Conservation (phyloP, 2,113 vertebrate genomes). For the Hippopotamus amphibius region DNA sequence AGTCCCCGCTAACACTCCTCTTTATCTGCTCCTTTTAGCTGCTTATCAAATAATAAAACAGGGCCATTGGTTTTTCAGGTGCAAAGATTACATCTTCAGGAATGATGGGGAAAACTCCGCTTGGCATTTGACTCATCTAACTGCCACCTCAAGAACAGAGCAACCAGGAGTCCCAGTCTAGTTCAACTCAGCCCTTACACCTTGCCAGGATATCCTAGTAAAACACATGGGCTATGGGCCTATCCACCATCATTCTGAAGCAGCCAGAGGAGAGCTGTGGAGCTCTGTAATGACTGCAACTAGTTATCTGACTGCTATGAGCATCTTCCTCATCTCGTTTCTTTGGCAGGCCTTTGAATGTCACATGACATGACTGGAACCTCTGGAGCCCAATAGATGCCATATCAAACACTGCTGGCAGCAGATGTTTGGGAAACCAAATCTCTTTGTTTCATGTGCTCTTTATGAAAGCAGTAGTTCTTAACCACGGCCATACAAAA, state of each 20-base stretch:
- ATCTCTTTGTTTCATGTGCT: neutral
- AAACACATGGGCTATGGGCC: neutral
- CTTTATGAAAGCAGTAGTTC: neutral
- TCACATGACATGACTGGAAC: conserved; percentile 17
- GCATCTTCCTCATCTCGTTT: conserved; percentile 10
- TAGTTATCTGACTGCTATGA: neutral
- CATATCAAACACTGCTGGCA: neutral
- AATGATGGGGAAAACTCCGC: neutral
- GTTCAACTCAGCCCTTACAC: neutral
- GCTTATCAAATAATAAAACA: conserved; percentile 37
- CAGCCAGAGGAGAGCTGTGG: neutral
- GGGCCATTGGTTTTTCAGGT: conserved; percentile 8
- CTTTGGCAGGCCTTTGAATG: conserved; percentile 7
- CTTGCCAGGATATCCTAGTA: neutral
- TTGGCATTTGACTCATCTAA: conserved; percentile 47
- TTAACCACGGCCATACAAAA: neutral
- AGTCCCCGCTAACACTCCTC: conserved; percentile 8
- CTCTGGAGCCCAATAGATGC: conserved; percentile 8
- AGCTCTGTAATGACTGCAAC: neutral
- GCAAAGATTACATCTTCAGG: neutral
- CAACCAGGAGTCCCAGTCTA: neutral
- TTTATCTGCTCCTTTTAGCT: conserved; percentile 35
- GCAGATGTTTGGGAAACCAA: neutral
- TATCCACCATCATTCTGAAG: neutral
- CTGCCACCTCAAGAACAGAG: conserved; percentile 23